Base-by-base conservation (phyloP, 2,888 invertebrate species). In the Napeogenes inachia region DNA sequence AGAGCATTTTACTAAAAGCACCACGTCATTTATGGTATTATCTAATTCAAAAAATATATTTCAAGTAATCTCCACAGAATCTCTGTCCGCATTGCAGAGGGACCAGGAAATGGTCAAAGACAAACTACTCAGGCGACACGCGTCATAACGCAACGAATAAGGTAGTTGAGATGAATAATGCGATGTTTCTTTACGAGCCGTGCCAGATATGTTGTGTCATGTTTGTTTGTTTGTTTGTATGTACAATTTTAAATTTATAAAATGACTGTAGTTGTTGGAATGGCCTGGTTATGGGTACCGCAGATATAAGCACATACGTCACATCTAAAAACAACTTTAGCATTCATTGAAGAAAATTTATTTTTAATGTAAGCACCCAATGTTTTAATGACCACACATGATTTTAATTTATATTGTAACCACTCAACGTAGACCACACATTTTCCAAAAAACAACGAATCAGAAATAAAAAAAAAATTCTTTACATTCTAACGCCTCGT, bases 31-130 rank as follows among this genome's bases (percentile, higher is more conserved):
- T 47, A 47, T 47, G 6, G 13, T n/a, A 6, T 6, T 50, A 50
- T 50, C 10, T 13, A 30, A 50, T 50, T 4, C 6, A 13, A 30
- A 10, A 8, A 10, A 30, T 50, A 3, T 8, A 30, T 21, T 30
- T 50, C 10, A 50, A 6, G 42, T 50, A 8, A 30, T 50, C 63
- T 63, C 63, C 42, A 61, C n/a, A 45, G 45, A 38, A 45, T 33
- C 55, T 33, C 54, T 66, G 64, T 64, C 33, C 64, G 13, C 47
- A 33, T 73, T 74, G 75, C 81, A 79, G 80, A 78, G 77, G 80
- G 67, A 64, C 71, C 86, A 85, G 89, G 89, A 89, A 89, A 84
- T 78, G 88, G 89, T 83, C 87, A 85, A 77, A 85, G 87, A 89
- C 88, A 87, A 88, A 87, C 85, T 85, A 83, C 80, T 64, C 73